These are phyloP conservation scores for Paramormyrops hopkinsi DNA, from an alignment of 2,797 vertebrate genomes.

Conservation along the genomic window DNA sequence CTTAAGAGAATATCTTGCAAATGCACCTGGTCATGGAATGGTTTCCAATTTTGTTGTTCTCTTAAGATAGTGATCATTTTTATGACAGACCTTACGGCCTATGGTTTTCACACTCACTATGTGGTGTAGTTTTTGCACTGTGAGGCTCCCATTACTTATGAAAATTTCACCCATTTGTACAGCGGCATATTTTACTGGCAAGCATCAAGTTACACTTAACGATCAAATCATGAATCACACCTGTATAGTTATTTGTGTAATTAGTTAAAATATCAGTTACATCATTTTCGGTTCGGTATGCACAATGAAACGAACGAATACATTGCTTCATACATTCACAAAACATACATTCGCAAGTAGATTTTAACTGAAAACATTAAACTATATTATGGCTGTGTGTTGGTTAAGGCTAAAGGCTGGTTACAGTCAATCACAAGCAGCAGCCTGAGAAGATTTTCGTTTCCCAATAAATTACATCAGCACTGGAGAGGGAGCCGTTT, in stretches of 20 bases:
- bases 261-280: not conserved
- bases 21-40: not conserved
- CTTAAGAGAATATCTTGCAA: not conserved
- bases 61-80: not conserved
- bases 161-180: not conserved
- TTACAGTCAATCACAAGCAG: not conserved
- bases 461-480: not conserved
- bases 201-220: not conserved
- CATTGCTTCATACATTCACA: not conserved
- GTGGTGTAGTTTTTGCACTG: not conserved
- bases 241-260: not conserved
- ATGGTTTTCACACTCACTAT: not conserved
- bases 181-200: not conserved
- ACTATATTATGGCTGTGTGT: not conserved
- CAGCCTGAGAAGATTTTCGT: not conserved
- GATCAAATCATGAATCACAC: not conserved
- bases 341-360: not conserved
- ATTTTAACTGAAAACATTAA: not conserved
- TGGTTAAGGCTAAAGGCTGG: not conserved
- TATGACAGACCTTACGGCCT: not conserved
- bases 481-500: not conserved
- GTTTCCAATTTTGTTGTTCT: not conserved
- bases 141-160: not conserved
- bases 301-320: not conserved
- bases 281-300: not conserved